Evolutionary conservation across 2,113 vertebrate genomes (phyloP).

Genomic region (Callipepla californica): DNA sequence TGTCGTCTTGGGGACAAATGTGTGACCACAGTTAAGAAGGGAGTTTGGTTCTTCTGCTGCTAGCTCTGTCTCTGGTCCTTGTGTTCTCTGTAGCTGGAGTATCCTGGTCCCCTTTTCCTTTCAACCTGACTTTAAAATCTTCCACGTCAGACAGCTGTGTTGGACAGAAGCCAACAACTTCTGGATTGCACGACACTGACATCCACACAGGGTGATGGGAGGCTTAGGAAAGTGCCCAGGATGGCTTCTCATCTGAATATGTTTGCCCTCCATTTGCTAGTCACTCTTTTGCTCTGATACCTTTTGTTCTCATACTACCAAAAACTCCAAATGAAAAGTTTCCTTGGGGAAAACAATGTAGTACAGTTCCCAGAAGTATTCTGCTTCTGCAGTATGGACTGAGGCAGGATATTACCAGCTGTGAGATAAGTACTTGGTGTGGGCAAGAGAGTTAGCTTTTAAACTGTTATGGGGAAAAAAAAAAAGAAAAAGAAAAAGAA

Average conservation of each 20-base stretch:
- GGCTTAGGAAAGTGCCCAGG: neutral
- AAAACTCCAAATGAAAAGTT: conserved; percentile 29
- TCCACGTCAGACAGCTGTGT: neutral
- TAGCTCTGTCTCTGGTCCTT: neutral
- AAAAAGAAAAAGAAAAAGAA: neutral
- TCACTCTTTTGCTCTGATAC: neutral
- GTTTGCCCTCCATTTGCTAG: neutral
- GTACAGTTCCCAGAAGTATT: conserved; percentile 26
- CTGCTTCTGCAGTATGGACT: neutral
- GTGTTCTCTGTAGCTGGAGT: neutral
- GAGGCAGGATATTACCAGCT: neutral
- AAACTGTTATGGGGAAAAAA: neutral
- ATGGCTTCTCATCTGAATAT: conserved; percentile 45
- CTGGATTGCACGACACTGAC: conserved; percentile 10
- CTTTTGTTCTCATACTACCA: conserved; percentile 17
- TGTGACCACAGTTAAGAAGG: neutral
- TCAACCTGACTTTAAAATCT: conserved; percentile 8
- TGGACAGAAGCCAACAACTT: conserved; percentile 48
- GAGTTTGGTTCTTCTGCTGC: neutral
- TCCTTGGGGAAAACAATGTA: neutral
- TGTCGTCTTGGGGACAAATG: neutral
- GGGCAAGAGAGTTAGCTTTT: neutral
- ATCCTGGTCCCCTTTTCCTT: neutral
- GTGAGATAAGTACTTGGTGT: neutral
- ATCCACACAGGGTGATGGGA: conserved; percentile 1